Conservation (phyloP, 2,888 invertebrate genomes). For the Hypomecis punctinalis region DNA sequence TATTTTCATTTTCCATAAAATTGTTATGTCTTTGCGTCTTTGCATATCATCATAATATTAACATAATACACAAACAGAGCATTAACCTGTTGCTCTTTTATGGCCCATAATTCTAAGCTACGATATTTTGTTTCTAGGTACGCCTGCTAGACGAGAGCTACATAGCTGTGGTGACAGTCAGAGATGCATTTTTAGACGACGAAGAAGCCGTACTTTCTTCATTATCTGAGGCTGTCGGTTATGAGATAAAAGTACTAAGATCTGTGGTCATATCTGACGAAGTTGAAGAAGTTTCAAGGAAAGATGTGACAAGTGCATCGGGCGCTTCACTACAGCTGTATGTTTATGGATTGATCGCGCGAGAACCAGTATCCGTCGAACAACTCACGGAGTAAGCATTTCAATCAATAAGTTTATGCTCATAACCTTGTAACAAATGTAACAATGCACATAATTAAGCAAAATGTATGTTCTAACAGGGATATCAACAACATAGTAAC, state of each 20-base stretch:
- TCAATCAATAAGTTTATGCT: conserved; percentile 25
- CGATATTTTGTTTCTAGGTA: conserved; percentile 66
- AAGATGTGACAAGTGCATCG: conserved; percentile 39
- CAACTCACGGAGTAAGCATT: conserved; percentile 62
- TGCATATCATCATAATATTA: conserved; percentile 26
- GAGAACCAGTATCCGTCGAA: conserved; percentile 64
- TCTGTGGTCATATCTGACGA: conserved; percentile 67
- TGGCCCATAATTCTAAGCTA: conserved; percentile 21
- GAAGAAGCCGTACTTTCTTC: conserved; percentile 60
- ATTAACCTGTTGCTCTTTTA: conserved; percentile 44
- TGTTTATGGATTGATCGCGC: conserved; percentile 68
- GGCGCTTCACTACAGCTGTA: conserved; percentile 67
- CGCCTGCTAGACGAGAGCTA: conserved; percentile 69
- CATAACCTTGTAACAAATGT: conserved; percentile 4
- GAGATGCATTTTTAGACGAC: conserved; percentile 71
- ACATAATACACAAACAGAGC: conserved; percentile 38
- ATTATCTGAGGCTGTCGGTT: conserved; percentile 65
- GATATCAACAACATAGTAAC: conserved; percentile 64
- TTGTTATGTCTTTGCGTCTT: conserved; percentile 19
- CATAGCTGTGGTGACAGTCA: conserved; percentile 73
- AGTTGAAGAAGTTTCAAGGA: conserved; percentile 47
- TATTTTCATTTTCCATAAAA: conserved; percentile 22
- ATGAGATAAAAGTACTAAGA: conserved; percentile 71
- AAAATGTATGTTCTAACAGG: conserved; percentile 53
- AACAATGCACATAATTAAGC: conserved; percentile 19